Evolutionary conservation across 2,888 invertebrate genomes (phyloP), one percentile per base, ranked within the genome.

Genomic region (Gymnosoma rotundatum): DNA sequence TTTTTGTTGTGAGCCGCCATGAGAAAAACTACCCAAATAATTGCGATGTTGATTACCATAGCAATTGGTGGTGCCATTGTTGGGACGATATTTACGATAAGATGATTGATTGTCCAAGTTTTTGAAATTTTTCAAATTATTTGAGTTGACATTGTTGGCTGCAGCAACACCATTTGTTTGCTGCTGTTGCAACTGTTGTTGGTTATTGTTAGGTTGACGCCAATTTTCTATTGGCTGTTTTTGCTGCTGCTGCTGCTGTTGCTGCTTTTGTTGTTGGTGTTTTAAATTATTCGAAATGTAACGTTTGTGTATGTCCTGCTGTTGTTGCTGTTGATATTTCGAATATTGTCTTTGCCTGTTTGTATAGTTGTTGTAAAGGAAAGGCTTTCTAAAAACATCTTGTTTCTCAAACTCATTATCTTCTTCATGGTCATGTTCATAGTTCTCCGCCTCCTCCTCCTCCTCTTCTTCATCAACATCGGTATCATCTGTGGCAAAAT

Each of bases 171-270:
- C 25, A 5, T 2, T 1, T 3, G 14, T 14, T 7, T 32, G 16
- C 20, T 74, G 52, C 36, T 74, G 54, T 45, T 66, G 38, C 18
- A 16, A 20, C 5, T 73, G 58, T 12, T 74, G 56, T 7, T 58
- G 42, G 36, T 50, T 67, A 42, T 66, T 18, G 42, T 78, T 70
- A 74, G 91, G 91, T 84, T 89, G 88, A 78, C 92, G 92, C 92
- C 92, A 92, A 81, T 92, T 92, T 79, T 92, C 91, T 42, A 88
- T 86, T 7, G 87, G 86, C 18, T 81, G 87, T 32, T 73, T n/a
- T n/a, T n/a, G n/a, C n/a, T n/a, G n/a, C n/a, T n/a, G n/a, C n/a
- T n/a, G n/a, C n/a, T n/a, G n/a, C n/a, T n/a, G 66, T 12, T 67
- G 42, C 20, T 69, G 64, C 60, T 42, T 42, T 42, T 42, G 42